These are phyloP conservation scores for Pseudoatta argentina DNA, from an alignment of 1,140 invertebrate genomes.

Conservation along the genomic window DNA sequence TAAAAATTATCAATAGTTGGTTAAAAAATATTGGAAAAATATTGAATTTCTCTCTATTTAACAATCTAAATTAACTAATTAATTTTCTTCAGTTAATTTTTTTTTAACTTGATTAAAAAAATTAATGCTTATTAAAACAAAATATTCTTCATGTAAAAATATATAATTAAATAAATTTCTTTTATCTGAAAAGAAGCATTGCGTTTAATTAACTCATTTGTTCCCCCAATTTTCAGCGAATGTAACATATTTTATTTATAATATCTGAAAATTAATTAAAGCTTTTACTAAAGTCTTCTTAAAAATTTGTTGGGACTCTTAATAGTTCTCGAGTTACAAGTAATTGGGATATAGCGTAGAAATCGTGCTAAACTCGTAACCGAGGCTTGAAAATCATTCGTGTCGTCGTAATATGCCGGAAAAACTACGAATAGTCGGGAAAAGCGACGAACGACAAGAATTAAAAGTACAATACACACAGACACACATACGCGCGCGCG, in stretches of 20 bases:
- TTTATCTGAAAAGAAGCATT: not conserved
- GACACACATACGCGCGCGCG: no score
- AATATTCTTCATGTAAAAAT: not conserved
- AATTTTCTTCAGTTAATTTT: not conserved
- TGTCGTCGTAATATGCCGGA: constrained; percentile 19
- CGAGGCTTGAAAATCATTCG: constrained; percentile 38
- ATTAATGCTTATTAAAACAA: not conserved
- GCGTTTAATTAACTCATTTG: constrained; percentile 6
- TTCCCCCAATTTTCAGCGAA: not conserved
- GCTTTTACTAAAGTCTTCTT: not conserved
- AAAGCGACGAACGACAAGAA: constrained; percentile 35
- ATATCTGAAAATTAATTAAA: constrained; percentile 1
- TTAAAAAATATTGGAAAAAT: not conserved
- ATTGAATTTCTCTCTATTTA: not conserved
- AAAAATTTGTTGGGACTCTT: not conserved
- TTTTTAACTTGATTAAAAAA: not conserved
- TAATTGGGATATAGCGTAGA: not conserved
- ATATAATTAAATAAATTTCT: not conserved
- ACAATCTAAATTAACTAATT: not conserved
- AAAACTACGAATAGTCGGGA: constrained; percentile 22
- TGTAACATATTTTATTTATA: not conserved
- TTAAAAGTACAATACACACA: constrained; percentile 68
- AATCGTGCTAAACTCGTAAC: not conserved
- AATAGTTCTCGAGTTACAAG: not conserved
- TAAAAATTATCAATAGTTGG: constrained; percentile 6